Evolutionary conservation across 1,140 invertebrate genomes (phyloP).

Genomic region (Chelonus insularis): DNA sequence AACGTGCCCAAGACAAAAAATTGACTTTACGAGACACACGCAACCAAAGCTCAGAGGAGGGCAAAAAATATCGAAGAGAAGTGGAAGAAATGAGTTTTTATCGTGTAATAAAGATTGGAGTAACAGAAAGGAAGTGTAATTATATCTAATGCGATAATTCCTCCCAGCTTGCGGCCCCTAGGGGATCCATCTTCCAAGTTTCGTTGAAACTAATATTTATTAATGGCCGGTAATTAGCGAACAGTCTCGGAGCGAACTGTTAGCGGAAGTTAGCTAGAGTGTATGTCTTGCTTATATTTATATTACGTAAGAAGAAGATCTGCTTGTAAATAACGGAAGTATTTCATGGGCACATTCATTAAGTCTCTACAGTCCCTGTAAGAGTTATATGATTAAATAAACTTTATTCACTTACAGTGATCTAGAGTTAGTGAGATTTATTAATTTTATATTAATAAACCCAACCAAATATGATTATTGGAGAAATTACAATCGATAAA

Average conservation of each 20-base stretch:
- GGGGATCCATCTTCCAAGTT: conserved; percentile 10
- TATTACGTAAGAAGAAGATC: not conserved
- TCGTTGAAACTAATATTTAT: conserved; percentile 26
- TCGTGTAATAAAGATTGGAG: not conserved
- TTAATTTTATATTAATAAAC: too few relatives aligned
- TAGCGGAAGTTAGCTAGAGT: conserved; percentile 12
- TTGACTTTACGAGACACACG: conserved; percentile 18
- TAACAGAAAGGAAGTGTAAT: not conserved
- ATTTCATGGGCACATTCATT: not conserved
- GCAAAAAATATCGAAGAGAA: not conserved
- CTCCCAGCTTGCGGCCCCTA: not conserved
- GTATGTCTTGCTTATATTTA: not conserved
- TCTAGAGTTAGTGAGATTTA: too few relatives aligned
- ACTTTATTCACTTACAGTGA: too few relatives aligned
- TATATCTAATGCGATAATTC: not conserved
- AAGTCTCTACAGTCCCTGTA: not conserved
- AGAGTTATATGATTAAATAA: too few relatives aligned
- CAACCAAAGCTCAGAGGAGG: not conserved
- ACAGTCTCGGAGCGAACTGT: conserved; percentile 8
- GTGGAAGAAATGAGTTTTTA: not conserved
- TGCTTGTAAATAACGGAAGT: not conserved
- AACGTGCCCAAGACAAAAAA: conserved; percentile 8
- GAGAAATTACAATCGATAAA: too few relatives aligned
- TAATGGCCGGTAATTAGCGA: conserved; percentile 24
- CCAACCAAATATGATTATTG: too few relatives aligned